Evolutionary conservation across 2,888 invertebrate genomes (phyloP), one percentile per base, ranked within the genome.

Genomic region (Formica aserva): DNA sequence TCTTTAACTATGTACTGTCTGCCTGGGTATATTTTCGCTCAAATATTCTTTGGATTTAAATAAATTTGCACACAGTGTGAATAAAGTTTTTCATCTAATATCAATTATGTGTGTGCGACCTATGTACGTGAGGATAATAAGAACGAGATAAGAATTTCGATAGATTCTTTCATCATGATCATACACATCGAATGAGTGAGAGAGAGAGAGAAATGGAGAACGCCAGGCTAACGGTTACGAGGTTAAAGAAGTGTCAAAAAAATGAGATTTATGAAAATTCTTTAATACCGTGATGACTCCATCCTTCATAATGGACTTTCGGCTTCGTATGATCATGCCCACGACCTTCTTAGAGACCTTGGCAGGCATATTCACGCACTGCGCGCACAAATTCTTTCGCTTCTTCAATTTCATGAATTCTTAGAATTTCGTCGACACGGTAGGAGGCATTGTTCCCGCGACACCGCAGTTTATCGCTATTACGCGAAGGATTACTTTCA

Each of bases 241-340:
- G 13, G 13, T n/a, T n/a, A 4, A 29, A 5, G 52, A 22, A 5
- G 9, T 45, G n/a, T 32, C 15, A 48, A 82, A 63, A 76, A 69
- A 55, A 69, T 45, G 9, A 38, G 77, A 65, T 86, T 76, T 75
- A 85, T 84, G 85, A 77, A 72, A 35, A 83, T 87, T 94, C 96
- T 96, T 85, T 77, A 90, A 80, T 96, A 97, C 97, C 95, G 98
- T 98, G 95, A 98, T 97, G 94, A 98, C 97, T 95, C 97, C 97
- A 96, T 98, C 98, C 96, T 98, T 98, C 95, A 97, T 96, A 95
- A 98, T 97, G 95, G 97, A 97, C 96, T 97, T 97, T 95, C 98
- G 96, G 95, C 97, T 98, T 95, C 98, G 96, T 95, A 97, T 97
- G 95, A 97, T 97, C 96, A 98, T 97, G 95, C 97, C 97, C 95